Evolutionary conservation across 2,797 vertebrate genomes (phyloP).

Genomic region (Gila robusta): DNA sequence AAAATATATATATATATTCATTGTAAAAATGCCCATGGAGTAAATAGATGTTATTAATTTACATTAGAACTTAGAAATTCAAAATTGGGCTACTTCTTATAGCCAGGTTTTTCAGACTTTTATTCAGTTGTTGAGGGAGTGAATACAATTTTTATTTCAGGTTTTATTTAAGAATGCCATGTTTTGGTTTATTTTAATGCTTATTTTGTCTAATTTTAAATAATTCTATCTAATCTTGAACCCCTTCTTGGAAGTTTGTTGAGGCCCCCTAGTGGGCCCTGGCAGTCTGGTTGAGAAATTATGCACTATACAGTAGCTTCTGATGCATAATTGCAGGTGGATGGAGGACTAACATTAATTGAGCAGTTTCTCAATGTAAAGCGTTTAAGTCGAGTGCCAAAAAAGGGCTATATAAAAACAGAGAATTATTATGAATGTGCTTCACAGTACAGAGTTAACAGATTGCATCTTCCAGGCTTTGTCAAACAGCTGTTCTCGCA

Average conservation of each 20-base stretch:
- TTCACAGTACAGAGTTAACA: slow-evolving; percentile 28
- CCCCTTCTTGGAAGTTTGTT: not conserved
- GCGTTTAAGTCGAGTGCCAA: not conserved
- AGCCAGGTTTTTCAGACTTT: not conserved
- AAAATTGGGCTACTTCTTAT: not conserved
- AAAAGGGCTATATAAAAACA: not conserved
- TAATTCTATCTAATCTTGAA: not conserved
- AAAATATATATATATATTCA: too few species aligned
- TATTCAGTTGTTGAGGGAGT: too few species aligned
- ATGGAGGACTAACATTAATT: not conserved
- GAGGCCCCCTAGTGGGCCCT: not conserved
- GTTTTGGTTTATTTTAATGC: not conserved
- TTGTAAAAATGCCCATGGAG: too few species aligned
- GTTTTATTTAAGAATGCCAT: not conserved
- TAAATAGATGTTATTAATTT: too few species aligned
- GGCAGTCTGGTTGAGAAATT: not conserved
- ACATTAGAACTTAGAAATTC: too few species aligned
- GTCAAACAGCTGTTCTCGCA: slow-evolving; percentile 12
- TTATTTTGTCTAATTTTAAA: not conserved
- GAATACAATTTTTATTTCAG: too few species aligned
- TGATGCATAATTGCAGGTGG: not conserved
- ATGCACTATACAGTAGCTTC: not conserved
- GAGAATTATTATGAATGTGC: not conserved
- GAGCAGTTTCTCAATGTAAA: not conserved
- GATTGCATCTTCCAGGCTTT: slow-evolving; percentile 30